Conservation (phyloP, 2,113 vertebrate genomes). For the Alligator sinensis region DNA sequence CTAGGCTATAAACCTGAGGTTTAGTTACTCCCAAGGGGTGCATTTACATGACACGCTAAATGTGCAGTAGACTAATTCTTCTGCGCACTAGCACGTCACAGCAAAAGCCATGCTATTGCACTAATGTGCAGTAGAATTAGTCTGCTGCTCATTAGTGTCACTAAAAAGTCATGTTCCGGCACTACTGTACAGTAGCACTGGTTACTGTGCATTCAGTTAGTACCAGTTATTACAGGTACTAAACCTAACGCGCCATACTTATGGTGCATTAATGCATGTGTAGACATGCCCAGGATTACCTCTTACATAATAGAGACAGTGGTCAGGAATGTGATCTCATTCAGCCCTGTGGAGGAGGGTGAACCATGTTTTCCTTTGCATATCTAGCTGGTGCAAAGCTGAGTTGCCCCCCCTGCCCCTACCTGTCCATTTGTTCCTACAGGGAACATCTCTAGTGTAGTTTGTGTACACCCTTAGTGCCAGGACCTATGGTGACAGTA, state of each 20-base stretch:
- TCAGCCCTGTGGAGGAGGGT: not conserved
- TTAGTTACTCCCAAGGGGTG: not conserved
- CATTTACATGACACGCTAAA: too few species aligned
- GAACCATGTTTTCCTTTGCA: not conserved
- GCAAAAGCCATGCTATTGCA: too few species aligned
- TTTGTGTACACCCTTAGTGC: not conserved
- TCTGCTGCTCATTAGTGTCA: too few species aligned
- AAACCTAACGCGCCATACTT: too few species aligned
- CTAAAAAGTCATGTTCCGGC: too few species aligned
- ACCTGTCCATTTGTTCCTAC: not conserved
- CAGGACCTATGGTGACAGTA: not conserved
- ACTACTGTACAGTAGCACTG: too few species aligned
- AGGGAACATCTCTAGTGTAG: not conserved
- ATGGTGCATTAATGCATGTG: too few species aligned
- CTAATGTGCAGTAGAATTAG: too few species aligned
- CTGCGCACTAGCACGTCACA: too few species aligned
- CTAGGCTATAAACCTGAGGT: not conserved
- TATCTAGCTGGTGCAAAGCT: not conserved
- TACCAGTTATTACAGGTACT: too few species aligned
- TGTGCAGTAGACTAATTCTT: too few species aligned
- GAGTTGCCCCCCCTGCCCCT: not conserved
- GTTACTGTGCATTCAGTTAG: too few species aligned
- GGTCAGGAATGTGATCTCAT: not conserved
- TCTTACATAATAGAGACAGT: not conserved
- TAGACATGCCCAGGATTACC: not conserved